Evolutionary conservation across 2,113 vertebrate genomes (phyloP), one percentile per base, ranked within the genome.

Genomic region (Natator depressus): DNA sequence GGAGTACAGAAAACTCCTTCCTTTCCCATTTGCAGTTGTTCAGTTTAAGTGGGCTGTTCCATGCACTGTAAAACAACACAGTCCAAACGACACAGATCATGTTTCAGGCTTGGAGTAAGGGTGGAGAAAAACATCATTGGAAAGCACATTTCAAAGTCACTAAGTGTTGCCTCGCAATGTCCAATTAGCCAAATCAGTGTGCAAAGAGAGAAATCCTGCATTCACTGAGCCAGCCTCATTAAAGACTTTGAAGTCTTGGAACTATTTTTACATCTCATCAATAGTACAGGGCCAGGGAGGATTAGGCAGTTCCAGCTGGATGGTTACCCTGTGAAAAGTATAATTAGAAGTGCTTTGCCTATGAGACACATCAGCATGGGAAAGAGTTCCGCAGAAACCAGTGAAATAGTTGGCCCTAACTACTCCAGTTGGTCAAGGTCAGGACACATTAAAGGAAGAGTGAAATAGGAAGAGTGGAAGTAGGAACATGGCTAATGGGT

Each of bases 191-290:
- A 90, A 92, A 93, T 89, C n/a, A 85, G 47, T 81, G 65, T 87
- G 82, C 31, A 82, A 85, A 87, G 89, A 81, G 27, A 96, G 88
- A 91, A 96, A 69, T 51, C 49, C 29, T 20, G 27, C 4, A 0
- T 25, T 93, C n/a, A 92, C 89, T 90, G 92, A 93, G 96, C 92
- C 42, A 69, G 82, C 92, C 80, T 92, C 84, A 92, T 85, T 51
- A 90, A 92, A 78, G 94, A 97, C 93, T 94, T 76, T 89, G 95
- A 93, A 85, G 69, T 93, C 95, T 14, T 14, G 91, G 10, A 24
- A 53, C 93, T 97, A 97, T 97, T 97, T 97, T 97, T 97, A 96
- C 42, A 93, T 78, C 91, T 97, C 95, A 93, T 95, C 95, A 95
- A 83, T 91, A 87, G 96, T 93, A 94, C 95, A 88, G 86, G 80